phyloP scores from a whole-genome alignment of 1,140 invertebrate species.

The Hypsibius dujardini region DNA sequence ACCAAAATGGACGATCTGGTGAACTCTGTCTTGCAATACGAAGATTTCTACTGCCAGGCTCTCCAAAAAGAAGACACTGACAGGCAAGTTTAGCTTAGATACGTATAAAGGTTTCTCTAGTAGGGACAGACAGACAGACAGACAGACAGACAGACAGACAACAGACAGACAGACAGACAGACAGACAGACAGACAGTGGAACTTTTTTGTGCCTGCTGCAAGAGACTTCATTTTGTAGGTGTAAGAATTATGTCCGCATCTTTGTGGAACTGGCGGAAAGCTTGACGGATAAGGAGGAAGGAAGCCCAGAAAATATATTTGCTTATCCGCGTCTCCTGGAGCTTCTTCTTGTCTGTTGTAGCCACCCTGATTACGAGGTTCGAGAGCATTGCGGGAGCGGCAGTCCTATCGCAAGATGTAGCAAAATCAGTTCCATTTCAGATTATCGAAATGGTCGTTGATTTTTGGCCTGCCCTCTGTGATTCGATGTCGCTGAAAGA shows the following conservation, averaged over 20 bases:
- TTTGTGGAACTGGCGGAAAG: background rate
- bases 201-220: background rate
- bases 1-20: background rate
- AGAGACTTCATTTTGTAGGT: background rate
- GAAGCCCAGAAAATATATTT: background rate
- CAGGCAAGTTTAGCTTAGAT: background rate
- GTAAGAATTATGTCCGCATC: slow-evolving; percentile 8
- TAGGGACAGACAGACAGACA: too few relatives aligned
- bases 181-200: background rate
- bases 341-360: background rate
- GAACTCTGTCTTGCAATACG: background rate
- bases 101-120: background rate
- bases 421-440: background rate
- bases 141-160: too few relatives aligned
- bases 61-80: background rate
- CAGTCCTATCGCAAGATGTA: background rate
- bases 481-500: background rate
- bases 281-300: background rate
- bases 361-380: slow-evolving; percentile 7
- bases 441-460: slow-evolving; percentile 2
- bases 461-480: background rate
- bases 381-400: background rate
- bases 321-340: background rate
- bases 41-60: background rate
- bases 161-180: too few relatives aligned